Evolutionary conservation across 2,888 invertebrate species (phyloP).

Genomic region (Cephus nigrinus): DNA sequence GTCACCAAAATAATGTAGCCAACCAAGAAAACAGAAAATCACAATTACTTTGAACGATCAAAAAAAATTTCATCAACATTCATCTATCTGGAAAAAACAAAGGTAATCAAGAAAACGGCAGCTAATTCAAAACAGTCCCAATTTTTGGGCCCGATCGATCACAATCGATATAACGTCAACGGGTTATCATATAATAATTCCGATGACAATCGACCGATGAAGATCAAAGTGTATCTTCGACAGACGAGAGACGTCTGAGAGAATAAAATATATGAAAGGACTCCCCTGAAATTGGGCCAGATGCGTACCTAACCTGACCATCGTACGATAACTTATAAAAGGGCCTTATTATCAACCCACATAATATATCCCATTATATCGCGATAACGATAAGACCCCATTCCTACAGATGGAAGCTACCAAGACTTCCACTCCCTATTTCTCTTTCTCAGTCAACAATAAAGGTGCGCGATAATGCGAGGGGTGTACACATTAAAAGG

Average conservation of each 20-base stretch:
- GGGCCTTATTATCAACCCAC: not conserved
- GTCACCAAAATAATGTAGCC: not conserved
- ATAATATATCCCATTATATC: not conserved
- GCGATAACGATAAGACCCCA: not conserved
- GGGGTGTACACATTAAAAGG: not conserved
- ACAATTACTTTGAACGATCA: too few species aligned
- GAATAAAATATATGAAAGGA: not conserved
- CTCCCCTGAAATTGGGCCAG: not conserved
- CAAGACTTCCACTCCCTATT: not conserved
- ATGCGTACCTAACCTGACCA: not conserved
- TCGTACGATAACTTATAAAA: not conserved
- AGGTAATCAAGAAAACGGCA: too few species aligned
- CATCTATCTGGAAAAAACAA: too few species aligned
- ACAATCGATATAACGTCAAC: not conserved
- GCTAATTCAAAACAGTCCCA: not conserved
- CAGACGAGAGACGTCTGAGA: not conserved
- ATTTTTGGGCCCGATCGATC: not conserved
- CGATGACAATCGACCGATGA: not conserved
- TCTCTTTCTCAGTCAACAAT: not conserved
- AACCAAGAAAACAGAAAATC: not conserved
- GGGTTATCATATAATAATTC: not conserved
- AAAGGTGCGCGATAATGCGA: not conserved
- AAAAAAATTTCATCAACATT: not conserved
- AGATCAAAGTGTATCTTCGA: not conserved
- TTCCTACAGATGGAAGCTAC: not conserved